A percentile compares a stretch with the other conserved stretches of the same genome.
Evolutionary conservation across 2,888 invertebrate genomes (phyloP).

Genomic region (Dromius quadrimaculatus): DNA sequence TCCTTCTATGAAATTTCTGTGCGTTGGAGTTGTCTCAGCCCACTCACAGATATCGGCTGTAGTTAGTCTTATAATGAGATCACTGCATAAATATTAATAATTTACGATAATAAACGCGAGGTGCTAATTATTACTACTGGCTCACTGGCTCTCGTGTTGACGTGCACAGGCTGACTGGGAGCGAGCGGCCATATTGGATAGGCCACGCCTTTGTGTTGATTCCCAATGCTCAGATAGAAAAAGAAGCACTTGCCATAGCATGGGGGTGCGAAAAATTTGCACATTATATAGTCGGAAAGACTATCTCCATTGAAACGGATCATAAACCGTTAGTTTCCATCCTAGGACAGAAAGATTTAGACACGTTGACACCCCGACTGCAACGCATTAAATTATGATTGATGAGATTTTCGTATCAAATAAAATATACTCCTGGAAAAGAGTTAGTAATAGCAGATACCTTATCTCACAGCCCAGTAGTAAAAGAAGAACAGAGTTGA

Average conservation of each 20-base stretch:
- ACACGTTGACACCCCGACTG: too few relatives aligned
- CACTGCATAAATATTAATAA: too few relatives aligned
- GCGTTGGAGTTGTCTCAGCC: too few relatives aligned
- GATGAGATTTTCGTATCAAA: constrained; percentile 54
- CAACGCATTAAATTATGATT: constrained; percentile 49
- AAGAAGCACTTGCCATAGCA: constrained; percentile 43
- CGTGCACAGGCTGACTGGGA: too few relatives aligned
- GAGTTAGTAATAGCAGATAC: constrained; percentile 55
- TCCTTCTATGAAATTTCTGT: too few relatives aligned
- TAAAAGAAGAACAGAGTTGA: neutral
- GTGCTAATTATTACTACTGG: too few relatives aligned
- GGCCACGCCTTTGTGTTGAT: too few relatives aligned
- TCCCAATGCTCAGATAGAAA: constrained; percentile 52
- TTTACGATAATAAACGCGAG: too few relatives aligned
- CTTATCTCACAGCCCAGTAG: constrained; percentile 53
- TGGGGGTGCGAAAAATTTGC: constrained; percentile 44
- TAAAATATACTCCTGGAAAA: constrained; percentile 56
- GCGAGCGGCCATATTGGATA: too few relatives aligned
- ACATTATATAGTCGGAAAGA: constrained; percentile 23
- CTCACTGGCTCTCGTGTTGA: too few relatives aligned
- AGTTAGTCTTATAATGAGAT: too few relatives aligned
- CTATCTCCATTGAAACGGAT: constrained; percentile 8
- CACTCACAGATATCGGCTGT: too few relatives aligned
- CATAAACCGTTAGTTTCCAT: constrained; percentile 50
- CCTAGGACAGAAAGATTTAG: constrained; percentile 42